Evolutionary conservation across 1,140 invertebrate species (phyloP), one percentile per base, ranked within the genome.

Genomic region (Oryzaephilus surinamensis): DNA sequence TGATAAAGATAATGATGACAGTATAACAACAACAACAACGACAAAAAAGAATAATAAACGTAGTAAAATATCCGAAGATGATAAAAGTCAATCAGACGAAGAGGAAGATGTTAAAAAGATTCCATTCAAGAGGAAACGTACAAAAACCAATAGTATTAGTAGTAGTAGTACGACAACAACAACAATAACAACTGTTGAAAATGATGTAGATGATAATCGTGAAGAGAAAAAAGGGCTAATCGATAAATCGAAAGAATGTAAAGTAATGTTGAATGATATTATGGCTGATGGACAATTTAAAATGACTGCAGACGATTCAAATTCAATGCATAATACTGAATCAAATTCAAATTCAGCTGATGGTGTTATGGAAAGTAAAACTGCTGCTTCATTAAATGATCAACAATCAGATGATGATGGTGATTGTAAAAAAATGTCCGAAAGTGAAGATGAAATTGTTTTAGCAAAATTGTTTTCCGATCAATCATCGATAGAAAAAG

Each of bases 181-280:
- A 35, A 35, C 19, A 32, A 46, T 16, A n/a, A 10, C 24, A 26
- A n/a, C n/a, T n/a, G n/a, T n/a, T n/a, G n/a, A n/a, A n/a, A n/a
- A n/a, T n/a, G n/a, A 15, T 19, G 32, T 23, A 7, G 36, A 40
- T 1, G 27, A 40, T 17, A 24, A 41, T 12, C 16, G 12, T 39
- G 37, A 41, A 33, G 32, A 24, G 8, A n/a, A 32, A 23, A 18
- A 32, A 24, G 26, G n/a, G 12, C 4, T n/a, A 13, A 6, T 11
- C 27, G 24, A 36, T 36, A 24, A 34, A 18, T 24, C 6, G 6
- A 51, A 48, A 32, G 38, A 36, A 14, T 55, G 52, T 38, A 48
- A 48, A 32, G 45, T 55, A 5, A 31, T 55, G 20, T 35, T 55
- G 19, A 52, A 36, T 32, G 48, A 55, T 37, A 48, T 55, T 21